Base-by-base conservation (phyloP, 1,140 invertebrate species). In the Plectus sambesii region DNA sequence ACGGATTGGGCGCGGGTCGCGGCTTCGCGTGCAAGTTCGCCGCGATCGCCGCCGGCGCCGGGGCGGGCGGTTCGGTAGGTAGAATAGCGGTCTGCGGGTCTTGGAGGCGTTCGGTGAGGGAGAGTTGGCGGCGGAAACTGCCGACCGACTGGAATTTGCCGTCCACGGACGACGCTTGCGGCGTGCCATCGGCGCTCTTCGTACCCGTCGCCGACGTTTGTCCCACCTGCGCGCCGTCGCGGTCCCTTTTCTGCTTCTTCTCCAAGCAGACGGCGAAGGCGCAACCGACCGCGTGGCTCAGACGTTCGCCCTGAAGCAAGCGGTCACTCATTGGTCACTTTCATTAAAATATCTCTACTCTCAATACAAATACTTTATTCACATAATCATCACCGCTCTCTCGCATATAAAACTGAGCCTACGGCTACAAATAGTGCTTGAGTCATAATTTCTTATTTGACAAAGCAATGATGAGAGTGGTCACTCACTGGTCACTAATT, bases 261-360 rank as follows among this genome's bases (percentile, higher is more conserved):
- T 99, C 93, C 49, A 99, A 72, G 68, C 94, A 99, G 9, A 92
- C 86, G 42, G 89, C 86, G 76, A 99, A 99, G 39, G 94, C 92
- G 77, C 93, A 99, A 9, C 94, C 94, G 26, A 99, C 94, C 1
- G 93, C 93, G 74, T 98, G 93, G 63, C 88, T 94, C 45, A 99
- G 74, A 46, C 93, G 78, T 74, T 98, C 93, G 39, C 93, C 93
- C 82, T 84, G 57, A 20, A 43, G 56, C n/a, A n/a, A n/a, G n/a
- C n/a, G 15, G n/a, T 6, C 6, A 40, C 20, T 33, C n/a, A 12
- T 12, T 33, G 30, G n/a, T 12, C n/a, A 33, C n/a, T n/a, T n/a
- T 33, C n/a, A n/a, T n/a, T n/a, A n/a, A n/a, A n/a, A n/a, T n/a
- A n/a, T n/a, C n/a, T n/a, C n/a, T n/a, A n/a, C n/a, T n/a, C n/a